Conservation (phyloP, 1,140 invertebrate species). For the Caenorhabditis inopinata region DNA sequence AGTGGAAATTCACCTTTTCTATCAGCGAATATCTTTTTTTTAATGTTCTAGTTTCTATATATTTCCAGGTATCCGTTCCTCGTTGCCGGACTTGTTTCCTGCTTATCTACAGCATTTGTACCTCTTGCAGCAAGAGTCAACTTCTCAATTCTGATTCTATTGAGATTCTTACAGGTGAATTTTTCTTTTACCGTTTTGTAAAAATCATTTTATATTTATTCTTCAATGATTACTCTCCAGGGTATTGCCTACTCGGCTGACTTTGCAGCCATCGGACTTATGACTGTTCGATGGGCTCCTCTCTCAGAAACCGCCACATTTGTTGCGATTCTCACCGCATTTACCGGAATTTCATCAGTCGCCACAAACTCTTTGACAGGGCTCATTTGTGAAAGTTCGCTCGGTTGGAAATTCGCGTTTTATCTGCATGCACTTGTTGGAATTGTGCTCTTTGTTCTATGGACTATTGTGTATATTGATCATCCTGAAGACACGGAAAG, state of each 20-base stretch:
- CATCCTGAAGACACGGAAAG: neutral
- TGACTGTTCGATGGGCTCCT: slow-evolving; percentile 50
- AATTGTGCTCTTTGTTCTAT: slow-evolving; percentile 21
- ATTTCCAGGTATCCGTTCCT: slow-evolving; percentile 38
- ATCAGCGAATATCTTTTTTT: too few species aligned
- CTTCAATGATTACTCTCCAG: slow-evolving; percentile 1
- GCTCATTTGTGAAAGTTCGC: neutral
- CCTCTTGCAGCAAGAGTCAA: neutral
- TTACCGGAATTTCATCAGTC: slow-evolving; percentile 40
- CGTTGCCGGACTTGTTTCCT: slow-evolving; percentile 21
- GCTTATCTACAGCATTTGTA: neutral
- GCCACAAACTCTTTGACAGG: slow-evolving; percentile 36
- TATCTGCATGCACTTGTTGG: slow-evolving; percentile 25
- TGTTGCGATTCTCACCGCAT: slow-evolving; percentile 45
- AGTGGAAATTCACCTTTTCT: too few species aligned
- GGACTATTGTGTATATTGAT: slow-evolving; percentile 29
- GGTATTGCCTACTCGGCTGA: slow-evolving; percentile 50
- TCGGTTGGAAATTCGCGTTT: slow-evolving; percentile 33
- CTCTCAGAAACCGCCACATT: slow-evolving; percentile 44
- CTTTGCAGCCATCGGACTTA: slow-evolving; percentile 47
- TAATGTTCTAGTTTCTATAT: too few species aligned
- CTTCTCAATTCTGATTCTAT: neutral
- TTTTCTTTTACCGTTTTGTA: too few species aligned
- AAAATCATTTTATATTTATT: too few species aligned
- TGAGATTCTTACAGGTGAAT: slow-evolving; percentile 34